phyloP scores from a whole-genome alignment of 2,113 vertebrate species.

The Phyllopteryx taeniolatus region DNA sequence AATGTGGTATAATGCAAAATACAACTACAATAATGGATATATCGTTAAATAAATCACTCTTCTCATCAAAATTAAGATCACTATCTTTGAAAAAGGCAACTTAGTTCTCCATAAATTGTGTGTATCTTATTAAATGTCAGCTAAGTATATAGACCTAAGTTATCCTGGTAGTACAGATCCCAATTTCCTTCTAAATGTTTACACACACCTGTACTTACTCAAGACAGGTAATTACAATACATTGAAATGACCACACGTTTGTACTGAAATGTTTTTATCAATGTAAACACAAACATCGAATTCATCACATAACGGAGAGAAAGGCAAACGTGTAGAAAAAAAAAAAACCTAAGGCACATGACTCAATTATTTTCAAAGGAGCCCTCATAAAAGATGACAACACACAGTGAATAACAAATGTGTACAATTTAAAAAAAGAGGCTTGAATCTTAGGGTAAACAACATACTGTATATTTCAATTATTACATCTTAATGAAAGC shows the following conservation, averaged over 20 bases:
- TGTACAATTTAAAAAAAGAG: neutral
- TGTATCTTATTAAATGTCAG: neutral
- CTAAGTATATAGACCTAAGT: too few species aligned
- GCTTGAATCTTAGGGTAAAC: neutral
- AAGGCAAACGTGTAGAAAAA: constrained; percentile 44
- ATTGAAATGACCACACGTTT: constrained; percentile 2
- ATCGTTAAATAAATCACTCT: neutral
- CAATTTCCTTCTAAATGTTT: neutral
- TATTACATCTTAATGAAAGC: neutral
- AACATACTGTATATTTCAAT: neutral
- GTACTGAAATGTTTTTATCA: constrained; percentile 56
- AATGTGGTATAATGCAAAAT: neutral
- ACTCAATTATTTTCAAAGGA: neutral
- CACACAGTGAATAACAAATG: neutral
- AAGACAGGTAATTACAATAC: neutral
- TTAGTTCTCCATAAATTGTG: neutral
- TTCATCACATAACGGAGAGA: constrained; percentile 31
- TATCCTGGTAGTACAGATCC: neutral
- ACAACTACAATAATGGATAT: neutral
- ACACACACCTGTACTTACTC: neutral
- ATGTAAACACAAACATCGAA: constrained; percentile 58
- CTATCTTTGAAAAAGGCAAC: neutral
- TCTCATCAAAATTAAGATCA: neutral
- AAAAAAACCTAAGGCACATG: constrained; percentile 64
- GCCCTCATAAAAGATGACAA: neutral